A percentile compares a stretch with the other conserved stretches of the same genome.
These are phyloP conservation scores for Bujurquina vittata DNA, from an alignment of 2,113 vertebrate genomes.

Conservation along the genomic window DNA sequence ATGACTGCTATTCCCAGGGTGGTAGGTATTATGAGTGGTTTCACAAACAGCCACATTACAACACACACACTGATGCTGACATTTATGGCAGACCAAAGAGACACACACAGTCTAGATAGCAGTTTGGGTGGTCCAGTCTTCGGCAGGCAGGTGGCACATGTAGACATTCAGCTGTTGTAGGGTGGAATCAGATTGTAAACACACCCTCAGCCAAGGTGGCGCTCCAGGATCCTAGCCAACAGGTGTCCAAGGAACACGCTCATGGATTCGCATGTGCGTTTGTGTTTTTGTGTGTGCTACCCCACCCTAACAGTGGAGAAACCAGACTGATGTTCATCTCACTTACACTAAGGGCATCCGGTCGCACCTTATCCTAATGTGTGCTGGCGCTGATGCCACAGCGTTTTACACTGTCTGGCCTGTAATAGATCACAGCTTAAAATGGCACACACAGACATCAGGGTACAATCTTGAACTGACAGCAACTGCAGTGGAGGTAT, in stretches of 20 bases:
- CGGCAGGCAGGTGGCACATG: slow-evolving; percentile 13
- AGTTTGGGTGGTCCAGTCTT: slow-evolving; percentile 58
- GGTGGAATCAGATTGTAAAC: slow-evolving; percentile 58
- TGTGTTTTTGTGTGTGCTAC: neutral
- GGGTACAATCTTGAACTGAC: slow-evolving; percentile 52
- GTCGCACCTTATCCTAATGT: slow-evolving; percentile 54
- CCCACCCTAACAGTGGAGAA: slow-evolving; percentile 43
- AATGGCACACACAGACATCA: slow-evolving; percentile 38
- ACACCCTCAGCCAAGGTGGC: slow-evolving; percentile 66
- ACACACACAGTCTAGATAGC: slow-evolving; percentile 12
- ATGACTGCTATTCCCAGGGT: slow-evolving; percentile 28
- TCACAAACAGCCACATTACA: slow-evolving; percentile 17
- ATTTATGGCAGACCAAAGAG: neutral
- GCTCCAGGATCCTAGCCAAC: slow-evolving; percentile 55
- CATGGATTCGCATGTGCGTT: slow-evolving; percentile 24
- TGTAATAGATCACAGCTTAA: slow-evolving; percentile 46
- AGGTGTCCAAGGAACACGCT: slow-evolving; percentile 69
- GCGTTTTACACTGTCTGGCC: slow-evolving; percentile 58
- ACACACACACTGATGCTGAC: neutral
- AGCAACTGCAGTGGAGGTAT: slow-evolving; percentile 46
- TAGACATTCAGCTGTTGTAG: slow-evolving; percentile 69
- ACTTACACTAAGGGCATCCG: slow-evolving; percentile 49
- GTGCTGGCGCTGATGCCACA: slow-evolving; percentile 42
- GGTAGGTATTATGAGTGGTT: slow-evolving; percentile 14
- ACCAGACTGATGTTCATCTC: slow-evolving; percentile 55